These are phyloP conservation scores for Netta rufina DNA, from an alignment of 2,797 vertebrate genomes.

Conservation along the genomic window DNA sequence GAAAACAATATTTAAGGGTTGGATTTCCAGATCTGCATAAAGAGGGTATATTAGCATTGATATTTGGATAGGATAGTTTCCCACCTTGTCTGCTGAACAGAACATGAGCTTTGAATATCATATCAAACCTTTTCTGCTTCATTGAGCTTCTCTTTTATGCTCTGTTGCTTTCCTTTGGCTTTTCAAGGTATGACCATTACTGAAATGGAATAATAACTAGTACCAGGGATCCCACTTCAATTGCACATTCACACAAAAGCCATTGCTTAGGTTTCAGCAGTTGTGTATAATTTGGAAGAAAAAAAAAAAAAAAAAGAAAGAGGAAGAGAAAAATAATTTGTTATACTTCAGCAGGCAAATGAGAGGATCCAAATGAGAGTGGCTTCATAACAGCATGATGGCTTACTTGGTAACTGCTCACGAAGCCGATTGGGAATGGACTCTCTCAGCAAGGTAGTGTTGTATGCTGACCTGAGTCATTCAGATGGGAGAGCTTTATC, in stretches of 20 bases:
- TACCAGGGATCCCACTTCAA: conserved; percentile 5
- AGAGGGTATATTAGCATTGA: background rate
- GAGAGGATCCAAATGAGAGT: background rate
- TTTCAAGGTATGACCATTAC: conserved; percentile 10
- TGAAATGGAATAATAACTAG: conserved; percentile 27
- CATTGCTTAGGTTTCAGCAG: background rate
- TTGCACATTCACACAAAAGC: background rate
- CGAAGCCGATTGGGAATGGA: background rate
- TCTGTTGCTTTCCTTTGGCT: conserved; percentile 38
- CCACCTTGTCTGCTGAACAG: background rate
- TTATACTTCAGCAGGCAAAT: conserved; percentile 12
- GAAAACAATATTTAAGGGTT: background rate
- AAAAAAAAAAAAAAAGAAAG: background rate
- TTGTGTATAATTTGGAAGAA: background rate
- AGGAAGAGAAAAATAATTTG: background rate
- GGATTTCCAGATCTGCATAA: background rate
- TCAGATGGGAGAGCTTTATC: background rate
- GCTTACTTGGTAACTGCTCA: background rate
- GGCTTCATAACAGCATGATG: background rate
- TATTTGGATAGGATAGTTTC: background rate
- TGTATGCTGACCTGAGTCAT: conserved; percentile 4
- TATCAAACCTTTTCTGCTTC: conserved; percentile 42
- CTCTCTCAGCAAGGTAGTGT: background rate
- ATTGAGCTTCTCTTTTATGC: conserved; percentile 37
- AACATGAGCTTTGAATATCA: conserved; percentile 14